Evolutionary conservation across 2,113 vertebrate genomes (phyloP).

Genomic region (Dromiciops gliroides): DNA sequence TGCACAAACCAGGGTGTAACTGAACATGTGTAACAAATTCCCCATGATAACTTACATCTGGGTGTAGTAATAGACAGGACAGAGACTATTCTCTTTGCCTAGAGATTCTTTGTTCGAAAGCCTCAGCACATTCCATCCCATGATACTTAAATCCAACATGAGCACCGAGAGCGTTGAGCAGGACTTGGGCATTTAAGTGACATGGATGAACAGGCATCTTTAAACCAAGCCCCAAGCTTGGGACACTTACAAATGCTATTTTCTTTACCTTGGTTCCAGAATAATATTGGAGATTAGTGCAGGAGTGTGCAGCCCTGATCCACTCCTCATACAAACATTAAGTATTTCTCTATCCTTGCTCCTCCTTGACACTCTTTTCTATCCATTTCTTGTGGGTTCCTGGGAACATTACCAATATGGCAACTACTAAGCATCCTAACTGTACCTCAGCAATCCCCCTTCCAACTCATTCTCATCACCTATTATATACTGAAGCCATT

Average conservation of each 20-base stretch:
- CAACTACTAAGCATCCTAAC: too few species aligned
- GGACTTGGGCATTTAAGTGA: background rate
- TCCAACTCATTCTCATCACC: too few species aligned
- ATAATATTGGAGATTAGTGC: too few species aligned
- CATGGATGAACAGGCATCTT: background rate
- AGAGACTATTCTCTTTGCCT: background rate
- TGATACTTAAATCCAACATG: background rate
- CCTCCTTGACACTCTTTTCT: too few species aligned
- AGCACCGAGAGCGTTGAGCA: background rate
- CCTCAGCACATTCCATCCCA: too few species aligned
- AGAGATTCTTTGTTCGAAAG: background rate
- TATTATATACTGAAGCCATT: too few species aligned
- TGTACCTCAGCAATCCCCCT: too few species aligned
- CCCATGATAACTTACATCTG: conserved; percentile 5
- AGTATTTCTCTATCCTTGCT: too few species aligned
- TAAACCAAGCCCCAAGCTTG: background rate
- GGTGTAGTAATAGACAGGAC: conserved; percentile 12
- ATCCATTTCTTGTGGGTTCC: too few species aligned
- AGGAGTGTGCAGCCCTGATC: too few species aligned
- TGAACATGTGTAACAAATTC: conserved; percentile 20
- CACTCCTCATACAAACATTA: too few species aligned
- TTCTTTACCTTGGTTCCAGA: background rate
- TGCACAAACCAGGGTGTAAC: background rate
- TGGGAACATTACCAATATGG: too few species aligned
- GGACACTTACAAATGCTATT: background rate